Base-by-base conservation (phyloP, 2,888 invertebrate genomes). In the Macrosiphum euphorbiae region DNA sequence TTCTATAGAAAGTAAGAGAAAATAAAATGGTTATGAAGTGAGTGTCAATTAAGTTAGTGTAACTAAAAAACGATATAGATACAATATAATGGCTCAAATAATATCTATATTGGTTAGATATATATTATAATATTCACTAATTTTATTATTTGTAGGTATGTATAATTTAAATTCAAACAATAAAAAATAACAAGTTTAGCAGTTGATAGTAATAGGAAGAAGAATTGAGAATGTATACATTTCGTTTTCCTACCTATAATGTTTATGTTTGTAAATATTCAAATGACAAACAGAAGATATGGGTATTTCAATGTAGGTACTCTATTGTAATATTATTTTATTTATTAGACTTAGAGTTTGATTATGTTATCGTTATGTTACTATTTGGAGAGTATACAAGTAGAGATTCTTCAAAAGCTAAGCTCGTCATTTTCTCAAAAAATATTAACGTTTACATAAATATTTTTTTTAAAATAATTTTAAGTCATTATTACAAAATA, bases 1-100 rank as follows among this genome's bases (percentile, higher is more conserved):
- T 41, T 44, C 41, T 85, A 85, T 85, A 85, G 91, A 91, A 85
- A 91, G 91, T 91, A 89, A 89, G 44, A 89, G 44, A 55, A 58
- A 88, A 88, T 52, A 35, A 8, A 20, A 50, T 35, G 78, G 35
- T 78, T 78, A 35, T 41, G n/a, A 88, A 88, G 24, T 52, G 35
- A 88, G 35, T 35, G 88, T 88, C 47, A 87, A 50, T 87, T 87
- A 50, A 50, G 88, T n/a, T 88, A 52, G 50, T 87, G 8, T 78
- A 35, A 78, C 78, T 78, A 35, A 78, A 78, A 78, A 20, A 35
- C 20, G 35, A 78, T 24, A 24, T 78, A 78, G 35, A 78, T 78
- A 78, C 67, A 20, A 35, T 78, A 78, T 24, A 78, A 41, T 78
- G 8, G 20, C 20, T 78, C 20, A 35, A 20, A 78, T 78, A 78